phyloP scores from a whole-genome alignment of 2,113 vertebrate genomes.

The Mola mola region DNA sequence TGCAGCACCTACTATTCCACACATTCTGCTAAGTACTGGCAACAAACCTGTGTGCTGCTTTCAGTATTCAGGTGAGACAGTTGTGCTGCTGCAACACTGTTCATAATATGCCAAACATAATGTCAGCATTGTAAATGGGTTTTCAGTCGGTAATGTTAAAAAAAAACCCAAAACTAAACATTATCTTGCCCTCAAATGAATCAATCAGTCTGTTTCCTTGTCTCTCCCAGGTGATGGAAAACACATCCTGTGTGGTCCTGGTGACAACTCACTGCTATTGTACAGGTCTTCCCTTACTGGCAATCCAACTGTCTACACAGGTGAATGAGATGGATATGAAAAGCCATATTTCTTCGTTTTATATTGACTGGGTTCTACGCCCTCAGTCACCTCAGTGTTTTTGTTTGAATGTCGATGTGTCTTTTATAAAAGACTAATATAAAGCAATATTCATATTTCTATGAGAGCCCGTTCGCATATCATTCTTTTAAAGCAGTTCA shows the following conservation, averaged over 20 bases:
- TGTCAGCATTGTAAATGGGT: not conserved
- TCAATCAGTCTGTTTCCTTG: conserved; percentile 10
- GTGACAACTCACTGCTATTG: conserved; percentile 82
- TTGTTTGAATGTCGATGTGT: too few species aligned
- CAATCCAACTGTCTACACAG: conserved; percentile 82
- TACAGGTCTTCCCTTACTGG: conserved; percentile 80
- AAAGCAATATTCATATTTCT: not conserved
- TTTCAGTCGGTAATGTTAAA: not conserved
- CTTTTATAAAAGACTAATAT: too few species aligned
- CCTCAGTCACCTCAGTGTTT: conserved; percentile 4
- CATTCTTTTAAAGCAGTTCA: not conserved
- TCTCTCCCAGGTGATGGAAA: conserved; percentile 85
- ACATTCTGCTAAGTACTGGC: conserved; percentile 58
- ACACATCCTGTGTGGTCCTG: conserved; percentile 86
- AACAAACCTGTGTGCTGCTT: conserved; percentile 74
- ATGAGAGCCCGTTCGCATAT: conserved; percentile 1
- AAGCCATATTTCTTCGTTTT: conserved; percentile 8
- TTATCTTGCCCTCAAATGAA: too few species aligned
- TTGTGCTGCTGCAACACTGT: not conserved
- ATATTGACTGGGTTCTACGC: not conserved
- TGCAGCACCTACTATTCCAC: conserved; percentile 68
- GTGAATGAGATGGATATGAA: conserved; percentile 69
- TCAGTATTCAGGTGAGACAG: conserved; percentile 85
- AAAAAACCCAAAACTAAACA: too few species aligned
- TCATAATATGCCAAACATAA: not conserved